Conservation (phyloP, 1,140 invertebrate species). For the Cephus cinctus region DNA sequence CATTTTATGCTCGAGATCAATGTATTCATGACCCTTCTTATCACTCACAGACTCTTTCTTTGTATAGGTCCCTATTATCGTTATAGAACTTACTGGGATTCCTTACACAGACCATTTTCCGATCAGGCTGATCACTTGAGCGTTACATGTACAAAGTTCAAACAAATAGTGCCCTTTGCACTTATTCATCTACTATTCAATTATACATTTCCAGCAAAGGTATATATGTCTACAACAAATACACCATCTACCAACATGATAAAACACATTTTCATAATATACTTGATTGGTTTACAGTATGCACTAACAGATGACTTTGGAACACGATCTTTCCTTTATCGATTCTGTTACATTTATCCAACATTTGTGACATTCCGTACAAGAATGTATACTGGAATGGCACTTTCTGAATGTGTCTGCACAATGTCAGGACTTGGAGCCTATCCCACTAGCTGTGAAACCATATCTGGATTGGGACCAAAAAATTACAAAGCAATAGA, state of each 20-base stretch:
- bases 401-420: conserved; percentile 88
- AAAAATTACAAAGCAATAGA: conserved; percentile 52
- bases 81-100: conserved; percentile 83
- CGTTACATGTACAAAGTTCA: conserved; percentile 66
- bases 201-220: conserved; percentile 71
- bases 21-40: not conserved
- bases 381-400: conserved; percentile 87
- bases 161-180: conserved; percentile 67
- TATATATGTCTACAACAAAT: conserved; percentile 45
- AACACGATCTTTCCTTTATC: conserved; percentile 68
- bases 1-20: no score
- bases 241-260: not conserved
- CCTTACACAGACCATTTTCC: conserved; percentile 68
- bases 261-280: conserved; percentile 1
- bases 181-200: conserved; percentile 68
- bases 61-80: conserved; percentile 83
- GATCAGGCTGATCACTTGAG: conserved; percentile 64
- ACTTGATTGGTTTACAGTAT: conserved; percentile 63
- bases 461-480: conserved; percentile 80
- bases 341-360: conserved; percentile 82
- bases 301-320: conserved; percentile 68
- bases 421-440: conserved; percentile 86
- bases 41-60: not conserved
- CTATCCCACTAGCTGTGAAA: conserved; percentile 73
- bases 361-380: conserved; percentile 86